phyloP scores from a whole-genome alignment of 2,113 vertebrate genomes.

The Struthio camelus region DNA sequence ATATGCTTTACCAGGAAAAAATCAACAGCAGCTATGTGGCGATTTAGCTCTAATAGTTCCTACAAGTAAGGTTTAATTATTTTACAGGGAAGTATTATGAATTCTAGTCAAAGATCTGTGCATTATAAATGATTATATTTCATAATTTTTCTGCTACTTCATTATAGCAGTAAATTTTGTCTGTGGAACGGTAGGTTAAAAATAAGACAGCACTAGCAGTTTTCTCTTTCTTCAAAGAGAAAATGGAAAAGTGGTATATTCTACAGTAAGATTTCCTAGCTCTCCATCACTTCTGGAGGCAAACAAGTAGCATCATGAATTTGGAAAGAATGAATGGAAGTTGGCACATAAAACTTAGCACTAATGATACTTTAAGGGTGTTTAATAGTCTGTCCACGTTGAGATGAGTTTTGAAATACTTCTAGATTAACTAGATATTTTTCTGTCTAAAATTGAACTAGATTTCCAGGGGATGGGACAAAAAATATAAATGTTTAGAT shows the following conservation, averaged over 20 bases:
- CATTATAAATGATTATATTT: not conserved
- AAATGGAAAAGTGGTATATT: not conserved
- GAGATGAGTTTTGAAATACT: not conserved
- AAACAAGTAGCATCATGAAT: not conserved
- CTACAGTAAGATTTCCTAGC: too few species aligned
- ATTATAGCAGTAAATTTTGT: not conserved
- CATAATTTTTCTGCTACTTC: not conserved
- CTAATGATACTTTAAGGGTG: not conserved
- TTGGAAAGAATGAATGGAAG: not conserved
- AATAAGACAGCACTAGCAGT: not conserved
- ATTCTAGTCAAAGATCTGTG: not conserved
- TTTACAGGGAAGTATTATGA: not conserved
- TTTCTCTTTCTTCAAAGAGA: not conserved
- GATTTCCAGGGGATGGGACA: fast-evolving
- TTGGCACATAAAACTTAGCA: not conserved
- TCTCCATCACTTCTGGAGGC: not conserved
- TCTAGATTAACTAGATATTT: not conserved
- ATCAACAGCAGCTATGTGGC: not conserved
- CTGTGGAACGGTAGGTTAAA: not conserved
- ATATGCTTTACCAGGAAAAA: not conserved
- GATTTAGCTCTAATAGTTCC: not conserved
- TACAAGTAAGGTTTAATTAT: not conserved
- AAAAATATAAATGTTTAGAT: not conserved
- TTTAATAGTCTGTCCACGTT: not conserved
- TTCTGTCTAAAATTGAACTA: not conserved